These are phyloP conservation scores for Daubentonia madagascariensis DNA, from an alignment of 2,113 vertebrate genomes.

Conservation along the genomic window DNA sequence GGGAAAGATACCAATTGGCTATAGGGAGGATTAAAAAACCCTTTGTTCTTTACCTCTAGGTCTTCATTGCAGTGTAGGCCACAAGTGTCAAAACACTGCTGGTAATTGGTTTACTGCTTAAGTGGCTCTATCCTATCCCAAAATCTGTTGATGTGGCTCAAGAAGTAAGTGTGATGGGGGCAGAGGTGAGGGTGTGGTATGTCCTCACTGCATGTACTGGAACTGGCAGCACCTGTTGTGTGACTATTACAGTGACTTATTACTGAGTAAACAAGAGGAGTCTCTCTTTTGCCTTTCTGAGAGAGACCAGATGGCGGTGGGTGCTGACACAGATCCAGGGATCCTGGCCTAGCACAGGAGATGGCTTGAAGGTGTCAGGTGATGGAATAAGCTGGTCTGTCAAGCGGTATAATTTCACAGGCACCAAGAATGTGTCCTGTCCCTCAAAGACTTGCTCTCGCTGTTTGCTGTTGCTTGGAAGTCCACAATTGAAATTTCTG, in stretches of 20 bases:
- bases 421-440: background rate
- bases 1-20: constrained; percentile 33
- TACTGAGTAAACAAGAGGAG: constrained; percentile 57
- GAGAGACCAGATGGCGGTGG: constrained; percentile 46
- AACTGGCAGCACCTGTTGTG: constrained; percentile 58
- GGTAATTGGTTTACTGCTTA: background rate
- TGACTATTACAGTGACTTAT: constrained; percentile 54
- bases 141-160: constrained; percentile 22
- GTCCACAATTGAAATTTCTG: background rate
- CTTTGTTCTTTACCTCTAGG: constrained; percentile 35
- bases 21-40: background rate
- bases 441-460: background rate
- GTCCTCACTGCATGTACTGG: background rate
- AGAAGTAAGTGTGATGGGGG: background rate
- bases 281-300: constrained; percentile 45
- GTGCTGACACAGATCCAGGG: constrained; percentile 31
- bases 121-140: background rate
- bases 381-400: background rate
- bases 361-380: constrained; percentile 17
- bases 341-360: constrained; percentile 30
- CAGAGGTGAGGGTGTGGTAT: constrained; percentile 34
- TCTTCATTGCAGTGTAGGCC: background rate
- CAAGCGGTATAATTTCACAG: constrained; percentile 11
- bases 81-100: constrained; percentile 14
- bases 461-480: background rate